Percentiles rank a stretch among this genome's conserved stretches.
phyloP scores from a whole-genome alignment of 2,113 vertebrate species.

The Polypterus senegalus region DNA sequence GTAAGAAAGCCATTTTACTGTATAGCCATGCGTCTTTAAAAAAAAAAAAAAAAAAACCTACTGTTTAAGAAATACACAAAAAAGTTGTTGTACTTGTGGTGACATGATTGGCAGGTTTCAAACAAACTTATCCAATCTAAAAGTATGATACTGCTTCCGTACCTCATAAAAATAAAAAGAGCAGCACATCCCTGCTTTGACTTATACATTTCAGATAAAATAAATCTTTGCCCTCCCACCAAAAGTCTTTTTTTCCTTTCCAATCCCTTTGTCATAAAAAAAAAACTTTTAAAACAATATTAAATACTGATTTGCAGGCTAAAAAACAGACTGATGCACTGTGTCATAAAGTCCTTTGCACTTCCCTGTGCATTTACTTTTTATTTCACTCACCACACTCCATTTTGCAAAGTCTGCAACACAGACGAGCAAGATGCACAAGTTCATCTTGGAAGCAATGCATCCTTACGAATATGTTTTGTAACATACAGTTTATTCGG shows the following conservation, averaged over 20 bases:
- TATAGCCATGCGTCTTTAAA: conserved; percentile 11
- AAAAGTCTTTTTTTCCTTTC: conserved; percentile 45
- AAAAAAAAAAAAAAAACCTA: conserved; percentile 18
- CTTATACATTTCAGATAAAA: conserved; percentile 23
- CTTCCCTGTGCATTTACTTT: too few species aligned
- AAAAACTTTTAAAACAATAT: conserved; percentile 40
- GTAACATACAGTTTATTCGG: too few species aligned
- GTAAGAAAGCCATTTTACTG: conserved; percentile 7
- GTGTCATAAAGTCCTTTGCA: too few species aligned
- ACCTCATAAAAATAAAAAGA: conserved; percentile 11
- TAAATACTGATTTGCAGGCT: conserved; percentile 53
- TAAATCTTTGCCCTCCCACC: conserved; percentile 34
- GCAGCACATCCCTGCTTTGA: background rate
- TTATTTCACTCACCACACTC: too few species aligned
- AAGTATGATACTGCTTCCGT: conserved; percentile 14
- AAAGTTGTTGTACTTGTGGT: background rate
- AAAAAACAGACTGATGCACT: conserved; percentile 16
- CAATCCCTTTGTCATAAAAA: conserved; percentile 32
- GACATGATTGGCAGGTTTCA: conserved; percentile 8
- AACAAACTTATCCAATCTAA: conserved; percentile 4
- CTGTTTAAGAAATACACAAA: conserved; percentile 23
- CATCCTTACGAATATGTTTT: too few species aligned
- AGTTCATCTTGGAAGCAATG: too few species aligned
- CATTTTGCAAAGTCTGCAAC: too few species aligned
- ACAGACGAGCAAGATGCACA: too few species aligned